Conservation (phyloP, 1,140 invertebrate genomes). For the Leptonema lineaticorne region DNA sequence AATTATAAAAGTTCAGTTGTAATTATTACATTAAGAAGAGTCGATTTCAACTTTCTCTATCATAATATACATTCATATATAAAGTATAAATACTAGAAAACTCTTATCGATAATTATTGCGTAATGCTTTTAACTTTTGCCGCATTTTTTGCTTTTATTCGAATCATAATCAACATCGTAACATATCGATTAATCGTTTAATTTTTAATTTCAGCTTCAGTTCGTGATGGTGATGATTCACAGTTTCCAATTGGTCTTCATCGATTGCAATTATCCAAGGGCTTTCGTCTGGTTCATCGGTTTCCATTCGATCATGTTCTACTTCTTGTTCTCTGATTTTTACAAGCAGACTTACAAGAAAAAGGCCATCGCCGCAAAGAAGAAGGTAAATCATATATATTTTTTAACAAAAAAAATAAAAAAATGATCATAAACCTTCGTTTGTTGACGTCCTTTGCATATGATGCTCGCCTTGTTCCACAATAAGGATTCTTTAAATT, state of each 20-base stretch:
- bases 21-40: too few species aligned
- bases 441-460: not conserved
- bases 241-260: slow-evolving; percentile 80
- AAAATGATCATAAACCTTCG: too few species aligned
- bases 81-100: too few species aligned
- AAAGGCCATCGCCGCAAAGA: slow-evolving; percentile 42
- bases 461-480: not conserved
- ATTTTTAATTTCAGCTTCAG: slow-evolving; percentile 58
- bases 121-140: not conserved
- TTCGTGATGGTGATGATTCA: slow-evolving; percentile 79
- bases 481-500: not conserved
- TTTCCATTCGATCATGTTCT: slow-evolving; percentile 76
- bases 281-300: slow-evolving; percentile 72
- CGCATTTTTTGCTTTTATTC: not conserved
- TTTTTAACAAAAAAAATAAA: not conserved
- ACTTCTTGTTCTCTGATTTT: slow-evolving; percentile 76
- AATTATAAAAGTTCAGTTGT: too few species aligned
- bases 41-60: too few species aligned
- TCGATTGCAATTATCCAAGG: slow-evolving; percentile 82
- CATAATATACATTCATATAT: too few species aligned
- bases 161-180: not conserved
- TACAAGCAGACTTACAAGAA: slow-evolving; percentile 69
- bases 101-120: not conserved
- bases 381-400: slow-evolving; percentile 41
- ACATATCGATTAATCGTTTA: not conserved